These are phyloP conservation scores for Papilio polytes DNA, from an alignment of 1,140 invertebrate genomes.

Conservation along the genomic window DNA sequence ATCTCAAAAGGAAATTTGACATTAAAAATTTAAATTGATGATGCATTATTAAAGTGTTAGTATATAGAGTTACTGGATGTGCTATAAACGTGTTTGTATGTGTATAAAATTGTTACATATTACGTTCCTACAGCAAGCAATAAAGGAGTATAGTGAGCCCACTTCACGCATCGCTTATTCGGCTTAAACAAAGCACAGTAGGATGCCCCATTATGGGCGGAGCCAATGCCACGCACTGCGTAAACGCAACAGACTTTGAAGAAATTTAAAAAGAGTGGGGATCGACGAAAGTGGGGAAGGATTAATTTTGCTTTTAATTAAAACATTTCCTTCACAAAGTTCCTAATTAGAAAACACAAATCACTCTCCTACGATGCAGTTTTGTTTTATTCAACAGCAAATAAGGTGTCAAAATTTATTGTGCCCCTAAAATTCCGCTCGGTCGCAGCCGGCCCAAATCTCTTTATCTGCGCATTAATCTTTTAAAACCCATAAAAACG, in stretches of 20 bases:
- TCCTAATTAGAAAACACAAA: constrained; percentile 40
- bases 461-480: constrained; percentile 81
- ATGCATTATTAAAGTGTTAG: background rate
- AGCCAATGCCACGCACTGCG: constrained; percentile 53
- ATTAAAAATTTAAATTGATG: background rate
- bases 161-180: constrained; percentile 60
- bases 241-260: constrained; percentile 56
- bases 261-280: constrained; percentile 55
- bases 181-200: constrained; percentile 68
- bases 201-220: constrained; percentile 65
- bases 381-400: constrained; percentile 58
- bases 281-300: constrained; percentile 50
- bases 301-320: constrained; percentile 52
- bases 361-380: constrained; percentile 25
- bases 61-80: background rate
- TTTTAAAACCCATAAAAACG: constrained; percentile 80
- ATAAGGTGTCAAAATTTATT: constrained; percentile 79
- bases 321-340: constrained; percentile 34
- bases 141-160: constrained; percentile 38
- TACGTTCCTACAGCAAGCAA: background rate
- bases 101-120: constrained; percentile 14
- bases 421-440: constrained; percentile 68
- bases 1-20: background rate
- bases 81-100: background rate
- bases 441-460: constrained; percentile 70